phyloP scores from a whole-genome alignment of 2,113 vertebrate species.

The Paradoxurus hermaphroditus region DNA sequence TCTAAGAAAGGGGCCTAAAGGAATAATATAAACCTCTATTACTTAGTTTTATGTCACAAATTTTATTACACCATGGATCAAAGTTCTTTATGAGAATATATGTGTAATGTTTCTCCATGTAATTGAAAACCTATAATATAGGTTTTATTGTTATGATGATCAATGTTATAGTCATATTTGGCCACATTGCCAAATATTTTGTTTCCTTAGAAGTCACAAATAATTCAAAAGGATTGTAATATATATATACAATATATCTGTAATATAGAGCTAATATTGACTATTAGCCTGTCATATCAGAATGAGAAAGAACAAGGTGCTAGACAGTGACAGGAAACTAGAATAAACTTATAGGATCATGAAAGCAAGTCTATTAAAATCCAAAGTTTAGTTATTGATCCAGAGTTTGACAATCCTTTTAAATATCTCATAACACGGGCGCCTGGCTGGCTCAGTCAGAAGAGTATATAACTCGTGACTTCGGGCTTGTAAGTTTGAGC shows the following conservation, averaged over 20 bases:
- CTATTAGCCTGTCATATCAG: not conserved
- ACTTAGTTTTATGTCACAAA: not conserved
- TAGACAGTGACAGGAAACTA: conserved; percentile 9
- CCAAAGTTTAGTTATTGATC: not conserved
- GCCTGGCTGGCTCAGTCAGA: not conserved
- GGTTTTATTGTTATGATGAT: not conserved
- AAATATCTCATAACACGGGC: not conserved
- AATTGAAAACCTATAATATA: not conserved
- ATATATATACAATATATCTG: no score
- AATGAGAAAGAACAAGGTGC: not conserved
- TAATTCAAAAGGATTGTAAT: conserved; percentile 22
- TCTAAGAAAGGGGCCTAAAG: conserved; percentile 12
- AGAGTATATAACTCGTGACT: not conserved
- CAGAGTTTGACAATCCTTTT: not conserved
- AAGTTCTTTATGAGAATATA: conserved; percentile 19
- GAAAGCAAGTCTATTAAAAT: conserved; percentile 9
- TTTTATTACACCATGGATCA: conserved; percentile 15
- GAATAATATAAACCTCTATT: conserved; percentile 24
- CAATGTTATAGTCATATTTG: not conserved
- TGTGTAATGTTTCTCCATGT: not conserved
- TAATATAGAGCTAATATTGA: not conserved
- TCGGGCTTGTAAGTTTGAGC: not conserved
- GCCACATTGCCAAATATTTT: conserved; percentile 5
- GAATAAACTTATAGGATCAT: not conserved
- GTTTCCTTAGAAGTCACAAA: conserved; percentile 7